Evolutionary conservation across 2,797 vertebrate genomes (phyloP).

Genomic region (Aselliscus stoliczkanus): DNA sequence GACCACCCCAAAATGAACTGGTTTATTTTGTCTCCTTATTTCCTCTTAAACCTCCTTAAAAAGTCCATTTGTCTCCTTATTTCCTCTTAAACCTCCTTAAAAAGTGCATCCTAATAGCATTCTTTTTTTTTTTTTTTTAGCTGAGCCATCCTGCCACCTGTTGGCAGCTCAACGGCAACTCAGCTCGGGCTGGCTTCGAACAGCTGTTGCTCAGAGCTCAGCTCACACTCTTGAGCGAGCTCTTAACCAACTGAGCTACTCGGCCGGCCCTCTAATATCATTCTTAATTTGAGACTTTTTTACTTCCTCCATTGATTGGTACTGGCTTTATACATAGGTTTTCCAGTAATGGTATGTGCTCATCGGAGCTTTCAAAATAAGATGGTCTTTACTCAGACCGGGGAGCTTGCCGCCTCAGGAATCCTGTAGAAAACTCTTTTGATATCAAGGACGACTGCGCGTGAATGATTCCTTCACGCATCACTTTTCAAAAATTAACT

Average conservation of each 20-base stretch:
- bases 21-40: not conserved
- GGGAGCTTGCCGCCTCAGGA: not conserved
- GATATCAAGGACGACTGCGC: not conserved
- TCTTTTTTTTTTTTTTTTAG: no score
- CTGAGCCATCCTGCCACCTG: no score
- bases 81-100: no score
- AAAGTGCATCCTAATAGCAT: no score
- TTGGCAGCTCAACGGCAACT: no score
- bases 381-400: not conserved
- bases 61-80: no score
- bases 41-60: not conserved
- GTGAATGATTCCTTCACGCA: not conserved
- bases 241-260: no score
- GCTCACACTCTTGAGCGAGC: no score
- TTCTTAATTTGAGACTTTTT: not conserved
- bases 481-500: not conserved
- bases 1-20: not conserved
- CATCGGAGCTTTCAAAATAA: not conserved
- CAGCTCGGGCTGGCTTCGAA: no score
- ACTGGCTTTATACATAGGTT: not conserved
- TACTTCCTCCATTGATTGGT: not conserved
- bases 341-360: not conserved
- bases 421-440: not conserved
- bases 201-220: no score
- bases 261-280: no score